Evolutionary conservation across 2,888 invertebrate species (phyloP), one percentile per base, ranked within the genome.

Genomic region (Encarsia formosa): DNA sequence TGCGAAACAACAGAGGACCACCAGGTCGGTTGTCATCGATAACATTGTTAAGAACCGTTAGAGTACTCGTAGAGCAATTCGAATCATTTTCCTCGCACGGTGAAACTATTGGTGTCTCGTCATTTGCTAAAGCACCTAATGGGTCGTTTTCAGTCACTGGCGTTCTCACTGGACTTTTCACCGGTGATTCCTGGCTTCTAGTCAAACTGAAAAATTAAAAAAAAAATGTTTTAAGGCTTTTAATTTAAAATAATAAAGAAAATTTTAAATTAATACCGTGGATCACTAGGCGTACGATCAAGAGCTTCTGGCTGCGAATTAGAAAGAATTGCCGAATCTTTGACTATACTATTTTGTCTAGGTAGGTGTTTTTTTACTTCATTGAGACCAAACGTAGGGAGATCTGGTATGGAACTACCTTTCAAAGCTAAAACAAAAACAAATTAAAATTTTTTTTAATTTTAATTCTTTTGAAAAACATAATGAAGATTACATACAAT

Each of bases 111-210:
- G 74, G 74, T 16, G 74, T 74, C 47, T 73, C 74, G 39, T 75
- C 75, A 45, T 71, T 71, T 45, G 73, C 66, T 2, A 94, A 77
- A 4, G 93, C 91, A 5, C 94, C 95, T 19, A 95, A 77, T 0
- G 95, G 95, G 76, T 95, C 95, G 73, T 94, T 92, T 67, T 90
- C 85, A 0, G 93, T 88, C 1, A 95, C 92, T 0, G 91, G 88
- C 3, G 91, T 92, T 50, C 91, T 80, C 16, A 69, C 62, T 15
- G 74, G 73, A 63, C 73, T 73, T 58, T 73, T 74, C 15, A 74
- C 56, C 18, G 73, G 73, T 4, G 74, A 73, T 54, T 74, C 74
- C 16, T 56, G 52, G 54, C 61, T 68, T 53, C 68, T 66, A 4
- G 15, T 18, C 5, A 35, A 18, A 5, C 35, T 35, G 15, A 18